A percentile compares a stretch with the other conserved stretches of the same genome.
phyloP scores from a whole-genome alignment of 2,888 invertebrate species.

The Geotrupes spiniger region DNA sequence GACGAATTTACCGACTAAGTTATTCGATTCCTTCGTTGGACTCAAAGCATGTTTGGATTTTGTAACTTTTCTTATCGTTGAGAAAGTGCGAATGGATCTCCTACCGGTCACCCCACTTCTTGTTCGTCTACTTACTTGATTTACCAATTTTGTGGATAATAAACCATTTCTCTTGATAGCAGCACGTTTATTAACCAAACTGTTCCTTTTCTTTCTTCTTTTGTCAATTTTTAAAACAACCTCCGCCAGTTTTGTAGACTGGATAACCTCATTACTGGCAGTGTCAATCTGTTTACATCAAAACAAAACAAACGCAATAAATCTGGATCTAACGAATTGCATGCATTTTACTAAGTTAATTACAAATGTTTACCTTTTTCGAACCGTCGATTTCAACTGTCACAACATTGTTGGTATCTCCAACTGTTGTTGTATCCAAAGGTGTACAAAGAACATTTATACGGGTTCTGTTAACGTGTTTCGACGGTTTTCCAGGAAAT shows the following conservation, averaged over 20 bases:
- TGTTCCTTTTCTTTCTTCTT: constrained; percentile 13
- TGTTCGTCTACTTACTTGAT: constrained; percentile 22
- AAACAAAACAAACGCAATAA: background rate
- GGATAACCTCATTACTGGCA: background rate
- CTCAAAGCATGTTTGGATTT: constrained; percentile 22
- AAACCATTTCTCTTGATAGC: constrained; percentile 19
- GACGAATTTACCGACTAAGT: constrained; percentile 63
- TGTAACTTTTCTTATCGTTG: constrained; percentile 25
- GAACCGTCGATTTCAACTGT: constrained; percentile 45
- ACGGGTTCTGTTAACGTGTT: constrained; percentile 82
- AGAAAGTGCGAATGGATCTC: constrained; percentile 28
- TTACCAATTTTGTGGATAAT: constrained; percentile 15
- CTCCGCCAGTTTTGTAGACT: background rate
- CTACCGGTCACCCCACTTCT: constrained; percentile 26
- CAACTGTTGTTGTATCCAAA: constrained; percentile 41
- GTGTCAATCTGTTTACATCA: background rate
- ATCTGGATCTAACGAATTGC: background rate
- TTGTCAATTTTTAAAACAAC: background rate
- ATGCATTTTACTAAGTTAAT: background rate
- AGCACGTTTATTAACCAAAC: constrained; percentile 17
- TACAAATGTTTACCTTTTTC: constrained; percentile 46
- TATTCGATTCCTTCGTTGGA: constrained; percentile 31
- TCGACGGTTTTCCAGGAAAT: constrained; percentile 86
- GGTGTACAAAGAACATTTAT: constrained; percentile 69
- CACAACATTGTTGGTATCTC: constrained; percentile 39